A percentile compares a stretch with the other conserved stretches of the same genome.
These are phyloP conservation scores for Neria commutata DNA, from an alignment of 2,888 invertebrate genomes.

Conservation along the genomic window DNA sequence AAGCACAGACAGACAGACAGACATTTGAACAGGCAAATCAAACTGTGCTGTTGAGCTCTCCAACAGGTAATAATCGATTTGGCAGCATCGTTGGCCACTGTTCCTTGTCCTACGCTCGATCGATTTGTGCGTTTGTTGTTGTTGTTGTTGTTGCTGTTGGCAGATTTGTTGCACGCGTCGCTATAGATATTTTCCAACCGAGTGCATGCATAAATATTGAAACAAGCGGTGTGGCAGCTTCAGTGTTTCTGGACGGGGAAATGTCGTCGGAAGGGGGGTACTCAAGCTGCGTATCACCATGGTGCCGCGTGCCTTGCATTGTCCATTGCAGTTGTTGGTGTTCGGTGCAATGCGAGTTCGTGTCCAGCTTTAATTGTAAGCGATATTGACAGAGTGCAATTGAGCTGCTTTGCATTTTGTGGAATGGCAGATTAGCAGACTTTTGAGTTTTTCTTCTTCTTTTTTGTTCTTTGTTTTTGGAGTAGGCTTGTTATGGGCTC, in stretches of 20 bases:
- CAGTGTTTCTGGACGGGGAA: background rate
- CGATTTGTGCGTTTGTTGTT: background rate
- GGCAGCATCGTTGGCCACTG: background rate
- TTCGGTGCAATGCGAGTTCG: background rate
- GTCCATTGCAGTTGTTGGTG: background rate
- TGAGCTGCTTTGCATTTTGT: background rate
- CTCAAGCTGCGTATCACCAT: background rate
- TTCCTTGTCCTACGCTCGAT: background rate
- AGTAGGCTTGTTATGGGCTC: too few species aligned
- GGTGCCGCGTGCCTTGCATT: too few species aligned
- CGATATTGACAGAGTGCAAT: background rate
- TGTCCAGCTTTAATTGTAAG: background rate
- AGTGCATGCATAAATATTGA: conserved; percentile 12
- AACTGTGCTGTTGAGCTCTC: conserved; percentile 9
- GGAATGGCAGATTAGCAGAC: background rate
- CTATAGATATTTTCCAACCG: conserved; percentile 11
- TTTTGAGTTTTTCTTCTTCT: too few species aligned
- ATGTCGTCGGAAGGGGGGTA: background rate
- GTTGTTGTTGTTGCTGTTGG: background rate
- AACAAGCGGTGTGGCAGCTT: background rate
- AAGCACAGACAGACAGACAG: background rate
- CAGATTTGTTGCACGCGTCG: background rate
- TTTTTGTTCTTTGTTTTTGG: too few species aligned
- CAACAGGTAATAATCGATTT: conserved; percentile 15
- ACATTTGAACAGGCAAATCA: conserved; percentile 18